Percentiles rank a stretch among this genome's conserved stretches.
Conservation (phyloP, 2,113 vertebrate species). For the Tupaia tana region DNA sequence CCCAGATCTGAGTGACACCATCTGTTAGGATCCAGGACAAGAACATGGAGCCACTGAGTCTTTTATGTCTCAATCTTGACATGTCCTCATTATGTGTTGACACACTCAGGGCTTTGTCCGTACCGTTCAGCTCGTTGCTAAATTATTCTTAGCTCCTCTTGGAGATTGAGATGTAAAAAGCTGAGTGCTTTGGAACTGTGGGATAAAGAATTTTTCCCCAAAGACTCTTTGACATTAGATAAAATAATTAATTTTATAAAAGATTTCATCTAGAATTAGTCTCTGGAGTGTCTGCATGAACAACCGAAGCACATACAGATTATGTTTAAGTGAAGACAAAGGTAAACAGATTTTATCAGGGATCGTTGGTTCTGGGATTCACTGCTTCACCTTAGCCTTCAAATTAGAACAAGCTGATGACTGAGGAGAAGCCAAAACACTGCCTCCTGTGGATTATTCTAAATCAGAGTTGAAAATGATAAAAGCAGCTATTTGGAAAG, state of each 20-base stretch:
- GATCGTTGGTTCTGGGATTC: not conserved
- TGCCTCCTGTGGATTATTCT: not conserved
- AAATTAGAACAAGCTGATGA: not conserved
- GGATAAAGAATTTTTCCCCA: not conserved
- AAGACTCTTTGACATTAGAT: not conserved
- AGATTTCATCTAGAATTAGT: not conserved
- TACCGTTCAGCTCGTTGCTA: not conserved
- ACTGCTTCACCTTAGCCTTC: not conserved
- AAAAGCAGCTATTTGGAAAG: not conserved
- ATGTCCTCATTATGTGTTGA: not conserved
- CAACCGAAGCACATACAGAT: not conserved
- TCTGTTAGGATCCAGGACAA: not conserved
- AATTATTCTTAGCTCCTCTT: not conserved
- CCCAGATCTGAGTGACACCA: not conserved
- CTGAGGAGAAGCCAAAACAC: not conserved
- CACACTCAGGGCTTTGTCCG: rapidly evolving
- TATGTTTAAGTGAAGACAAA: not conserved
- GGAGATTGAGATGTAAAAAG: not conserved
- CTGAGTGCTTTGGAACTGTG: not conserved
- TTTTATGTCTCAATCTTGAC: not conserved
- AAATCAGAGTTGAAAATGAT: not conserved
- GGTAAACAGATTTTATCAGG: not conserved
- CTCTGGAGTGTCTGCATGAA: not conserved
- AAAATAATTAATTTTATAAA: not conserved
- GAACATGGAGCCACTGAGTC: not conserved